Evolutionary conservation across 2,113 vertebrate species (phyloP).

Genomic region (Tetraodon nigroviridis): DNA sequence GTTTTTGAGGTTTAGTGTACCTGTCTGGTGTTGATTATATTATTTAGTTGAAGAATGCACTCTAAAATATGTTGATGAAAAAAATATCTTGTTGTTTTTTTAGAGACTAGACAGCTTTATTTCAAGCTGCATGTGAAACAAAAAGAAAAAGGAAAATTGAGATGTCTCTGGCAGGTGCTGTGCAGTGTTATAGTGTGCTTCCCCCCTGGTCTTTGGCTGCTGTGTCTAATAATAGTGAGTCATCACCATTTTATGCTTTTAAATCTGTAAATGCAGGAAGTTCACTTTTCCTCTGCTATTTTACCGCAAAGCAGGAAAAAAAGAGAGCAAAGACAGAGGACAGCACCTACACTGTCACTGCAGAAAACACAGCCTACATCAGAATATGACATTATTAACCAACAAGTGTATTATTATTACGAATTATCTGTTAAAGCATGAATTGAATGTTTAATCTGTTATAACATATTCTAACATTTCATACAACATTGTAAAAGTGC

Average conservation of each 20-base stretch:
- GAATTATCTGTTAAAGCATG: neutral
- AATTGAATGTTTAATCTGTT: too few species aligned
- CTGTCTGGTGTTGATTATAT: too few species aligned
- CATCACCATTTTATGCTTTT: neutral
- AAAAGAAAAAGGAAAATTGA: too few species aligned
- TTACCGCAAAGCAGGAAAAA: constrained; percentile 12
- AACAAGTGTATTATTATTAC: too few species aligned
- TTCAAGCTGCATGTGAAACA: too few species aligned
- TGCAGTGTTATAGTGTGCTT: neutral
- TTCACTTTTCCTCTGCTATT: neutral
- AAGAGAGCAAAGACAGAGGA: constrained; percentile 13
- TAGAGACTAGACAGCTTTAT: too few species aligned
- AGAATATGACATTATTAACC: constrained; percentile 20
- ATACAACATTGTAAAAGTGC: too few species aligned
- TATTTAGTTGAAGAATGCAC: constrained; percentile 54
- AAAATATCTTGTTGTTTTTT: too few species aligned
- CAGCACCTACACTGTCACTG: constrained; percentile 25
- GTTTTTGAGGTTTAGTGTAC: too few species aligned
- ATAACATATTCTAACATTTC: too few species aligned
- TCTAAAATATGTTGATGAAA: constrained; percentile 49
- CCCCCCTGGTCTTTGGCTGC: constrained; percentile 14
- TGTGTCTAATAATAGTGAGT: constrained; percentile 23
- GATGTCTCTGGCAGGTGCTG: too few species aligned
- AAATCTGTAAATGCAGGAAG: neutral
- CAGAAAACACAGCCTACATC: neutral